Conservation (phyloP, 2,797 vertebrate species). For the Clarias laeviceps region DNA sequence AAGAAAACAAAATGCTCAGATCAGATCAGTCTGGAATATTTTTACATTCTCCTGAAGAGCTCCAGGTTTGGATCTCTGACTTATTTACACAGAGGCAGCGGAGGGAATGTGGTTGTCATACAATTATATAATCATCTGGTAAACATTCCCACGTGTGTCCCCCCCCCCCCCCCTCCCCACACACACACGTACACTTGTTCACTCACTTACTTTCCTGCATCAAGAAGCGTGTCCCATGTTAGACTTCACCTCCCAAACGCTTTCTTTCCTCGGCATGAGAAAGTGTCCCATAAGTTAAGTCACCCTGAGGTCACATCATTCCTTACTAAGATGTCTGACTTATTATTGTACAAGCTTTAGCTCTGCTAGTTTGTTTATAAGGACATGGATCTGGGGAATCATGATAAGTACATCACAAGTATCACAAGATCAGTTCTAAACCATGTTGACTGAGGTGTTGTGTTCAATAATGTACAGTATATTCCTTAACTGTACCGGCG, state of each 20-base stretch:
- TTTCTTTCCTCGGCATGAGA: background rate
- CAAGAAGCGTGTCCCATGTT: background rate
- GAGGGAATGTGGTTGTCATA: constrained; percentile 41
- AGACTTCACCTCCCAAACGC: background rate
- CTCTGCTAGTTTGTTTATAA: no score
- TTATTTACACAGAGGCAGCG: constrained; percentile 26
- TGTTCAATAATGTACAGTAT: no score
- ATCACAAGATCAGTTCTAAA: no score
- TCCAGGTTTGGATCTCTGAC: background rate
- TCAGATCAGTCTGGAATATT: background rate
- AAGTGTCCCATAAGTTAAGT: no score
- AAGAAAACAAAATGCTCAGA: background rate
- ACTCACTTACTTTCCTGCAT: background rate
- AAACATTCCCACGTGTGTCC: constrained; percentile 48
- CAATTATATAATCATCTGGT: constrained; percentile 38
- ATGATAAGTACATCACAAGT: no score
- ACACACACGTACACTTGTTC: constrained; percentile 22
- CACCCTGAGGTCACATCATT: no score
- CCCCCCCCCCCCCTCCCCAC: no score
- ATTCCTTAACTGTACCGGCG: no score
- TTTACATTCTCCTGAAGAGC: background rate
- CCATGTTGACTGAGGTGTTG: no score
- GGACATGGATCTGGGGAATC: no score
- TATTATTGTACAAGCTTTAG: no score
- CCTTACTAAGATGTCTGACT: no score